phyloP scores from a whole-genome alignment of 2,797 vertebrate species.

The Loris lydekkerianus region DNA sequence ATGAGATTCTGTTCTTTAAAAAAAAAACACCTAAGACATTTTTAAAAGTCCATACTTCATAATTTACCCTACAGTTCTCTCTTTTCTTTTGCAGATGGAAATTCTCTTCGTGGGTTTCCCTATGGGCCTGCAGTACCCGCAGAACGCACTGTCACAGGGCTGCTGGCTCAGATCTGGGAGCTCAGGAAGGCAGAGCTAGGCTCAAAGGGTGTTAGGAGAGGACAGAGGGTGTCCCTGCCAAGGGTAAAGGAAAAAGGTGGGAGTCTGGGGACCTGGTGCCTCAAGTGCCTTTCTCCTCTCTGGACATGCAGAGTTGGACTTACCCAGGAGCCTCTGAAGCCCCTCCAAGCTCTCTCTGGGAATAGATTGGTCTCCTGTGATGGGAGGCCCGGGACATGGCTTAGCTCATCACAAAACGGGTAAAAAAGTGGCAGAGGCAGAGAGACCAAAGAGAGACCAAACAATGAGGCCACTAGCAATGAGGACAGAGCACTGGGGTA shows the following conservation, averaged over 20 bases:
- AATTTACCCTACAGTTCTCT: neutral
- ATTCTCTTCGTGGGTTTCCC: neutral
- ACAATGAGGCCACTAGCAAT: neutral
- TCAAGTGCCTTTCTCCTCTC: accelerated
- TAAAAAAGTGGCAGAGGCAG: neutral
- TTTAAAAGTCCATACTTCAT: neutral
- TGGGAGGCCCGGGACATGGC: neutral
- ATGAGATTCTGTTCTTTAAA: no score
- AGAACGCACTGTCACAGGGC: neutral
- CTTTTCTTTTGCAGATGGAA: neutral
- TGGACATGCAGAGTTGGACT: neutral
- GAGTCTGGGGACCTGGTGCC: neutral
- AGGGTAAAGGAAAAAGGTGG: neutral
- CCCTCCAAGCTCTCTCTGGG: neutral
- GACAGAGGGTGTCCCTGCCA: neutral
- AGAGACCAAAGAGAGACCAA: neutral
- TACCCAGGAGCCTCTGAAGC: neutral
- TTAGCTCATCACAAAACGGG: neutral
- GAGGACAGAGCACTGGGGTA: neutral
- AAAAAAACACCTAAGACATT: neutral
- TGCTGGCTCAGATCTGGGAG: neutral
- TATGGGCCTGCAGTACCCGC: accelerated
- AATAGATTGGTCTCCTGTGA: neutral
- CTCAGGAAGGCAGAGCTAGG: neutral
- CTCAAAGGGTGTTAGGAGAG: neutral